Evolutionary conservation across 1,140 invertebrate species (phyloP).

Genomic region (Spodoptera litura): DNA sequence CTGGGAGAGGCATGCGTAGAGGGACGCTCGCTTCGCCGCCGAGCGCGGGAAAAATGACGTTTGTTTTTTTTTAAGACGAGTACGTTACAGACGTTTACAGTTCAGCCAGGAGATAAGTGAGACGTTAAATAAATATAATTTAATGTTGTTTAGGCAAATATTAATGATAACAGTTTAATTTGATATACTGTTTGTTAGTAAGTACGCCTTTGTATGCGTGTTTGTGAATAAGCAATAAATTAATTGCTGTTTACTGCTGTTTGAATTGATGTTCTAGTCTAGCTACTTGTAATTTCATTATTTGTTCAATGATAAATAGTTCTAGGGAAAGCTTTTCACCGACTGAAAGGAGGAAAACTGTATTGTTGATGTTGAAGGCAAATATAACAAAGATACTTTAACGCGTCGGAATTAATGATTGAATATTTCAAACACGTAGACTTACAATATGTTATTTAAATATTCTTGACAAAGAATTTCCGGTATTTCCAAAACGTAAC

Average conservation of each 20-base stretch:
- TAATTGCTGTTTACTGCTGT: slow-evolving; percentile 5
- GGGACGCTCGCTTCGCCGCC: slow-evolving; percentile 60
- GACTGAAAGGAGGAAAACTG: not conserved
- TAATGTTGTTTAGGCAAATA: slow-evolving; percentile 23
- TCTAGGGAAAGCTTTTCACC: not conserved
- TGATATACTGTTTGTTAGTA: not conserved
- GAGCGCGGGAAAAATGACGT: slow-evolving; percentile 79
- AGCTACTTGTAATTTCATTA: not conserved
- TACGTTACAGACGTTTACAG: slow-evolving; percentile 1
- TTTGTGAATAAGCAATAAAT: slow-evolving; percentile 17
- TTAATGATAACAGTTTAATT: not conserved
- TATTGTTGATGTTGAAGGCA: not conserved
- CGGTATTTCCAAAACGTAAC: slow-evolving; percentile 4
- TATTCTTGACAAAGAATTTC: not conserved
- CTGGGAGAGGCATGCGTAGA: slow-evolving; percentile 75
- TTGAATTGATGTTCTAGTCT: slow-evolving; percentile 18
- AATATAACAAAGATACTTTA: not conserved
- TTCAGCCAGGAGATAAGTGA: slow-evolving; percentile 28
- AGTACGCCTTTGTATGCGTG: not conserved
- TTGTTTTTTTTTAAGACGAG: slow-evolving; percentile 62
- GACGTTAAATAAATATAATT: slow-evolving; percentile 39
- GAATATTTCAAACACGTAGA: not conserved
- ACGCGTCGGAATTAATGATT: not conserved
- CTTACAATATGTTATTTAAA: not conserved
- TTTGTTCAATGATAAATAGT: slow-evolving; percentile 1